Evolutionary conservation across 2,797 vertebrate species (phyloP).

Genomic region (Basileuterus tristriatus): DNA sequence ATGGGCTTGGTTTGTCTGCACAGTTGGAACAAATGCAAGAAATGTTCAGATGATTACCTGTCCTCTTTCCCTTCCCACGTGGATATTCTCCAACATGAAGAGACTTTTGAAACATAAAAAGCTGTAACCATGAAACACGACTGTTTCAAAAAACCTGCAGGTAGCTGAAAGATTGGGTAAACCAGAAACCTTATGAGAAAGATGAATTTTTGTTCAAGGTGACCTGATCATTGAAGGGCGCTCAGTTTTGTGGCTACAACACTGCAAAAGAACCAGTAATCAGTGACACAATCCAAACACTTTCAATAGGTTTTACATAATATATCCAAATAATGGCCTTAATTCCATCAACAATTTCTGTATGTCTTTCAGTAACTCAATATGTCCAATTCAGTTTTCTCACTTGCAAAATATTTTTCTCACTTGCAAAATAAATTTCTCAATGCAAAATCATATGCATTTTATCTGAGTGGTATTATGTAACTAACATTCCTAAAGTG

Average conservation of each 20-base stretch:
- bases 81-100: not conserved
- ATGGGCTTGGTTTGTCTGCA: not conserved
- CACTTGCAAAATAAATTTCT: not conserved
- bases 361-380: not conserved
- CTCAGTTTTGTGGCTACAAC: not conserved
- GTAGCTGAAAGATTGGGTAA: not conserved
- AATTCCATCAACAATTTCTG: not conserved
- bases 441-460: not conserved
- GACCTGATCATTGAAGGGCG: not conserved
- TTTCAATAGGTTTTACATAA: not conserved
- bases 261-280: not conserved
- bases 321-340: not conserved
- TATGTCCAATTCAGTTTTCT: not conserved
- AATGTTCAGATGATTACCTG: not conserved
- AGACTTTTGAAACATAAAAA: not conserved
- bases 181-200: not conserved
- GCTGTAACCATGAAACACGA: not conserved
- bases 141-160: not conserved
- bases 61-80: not conserved
- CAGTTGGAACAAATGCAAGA: not conserved
- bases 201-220: not conserved
- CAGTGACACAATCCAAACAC: not conserved
- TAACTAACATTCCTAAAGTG: not conserved
- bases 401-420: not conserved
- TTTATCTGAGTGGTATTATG: not conserved